Evolutionary conservation across 1,140 invertebrate genomes (phyloP).

Genomic region (Drosophila santomea): DNA sequence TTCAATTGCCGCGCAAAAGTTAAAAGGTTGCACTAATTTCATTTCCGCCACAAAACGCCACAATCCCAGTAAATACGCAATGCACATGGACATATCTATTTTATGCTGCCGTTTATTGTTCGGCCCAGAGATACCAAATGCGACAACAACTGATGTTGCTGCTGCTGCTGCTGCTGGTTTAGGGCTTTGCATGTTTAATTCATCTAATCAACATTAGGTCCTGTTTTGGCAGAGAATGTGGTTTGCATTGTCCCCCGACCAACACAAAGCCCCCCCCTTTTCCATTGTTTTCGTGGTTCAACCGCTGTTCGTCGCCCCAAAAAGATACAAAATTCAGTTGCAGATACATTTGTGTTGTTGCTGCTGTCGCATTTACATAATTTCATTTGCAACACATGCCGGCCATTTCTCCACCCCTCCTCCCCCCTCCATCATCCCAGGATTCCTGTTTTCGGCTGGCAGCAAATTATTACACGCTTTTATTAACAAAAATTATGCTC

Average conservation of each 20-base stretch:
- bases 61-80: slow-evolving; percentile 18
- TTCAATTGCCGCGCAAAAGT: slow-evolving; percentile 74
- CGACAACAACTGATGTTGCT: slow-evolving; percentile 39
- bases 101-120: slow-evolving; percentile 63
- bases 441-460: slow-evolving; percentile 3
- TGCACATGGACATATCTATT: slow-evolving; percentile 49
- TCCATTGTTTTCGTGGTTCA: slow-evolving; percentile 65
- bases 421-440: too few species aligned
- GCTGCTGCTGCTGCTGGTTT: slow-evolving; percentile 12
- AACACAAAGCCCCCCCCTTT: not conserved
- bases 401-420: not conserved
- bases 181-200: slow-evolving; percentile 73
- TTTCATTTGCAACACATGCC: slow-evolving; percentile 72
- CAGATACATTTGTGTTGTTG: slow-evolving; percentile 40
- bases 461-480: slow-evolving; percentile 75
- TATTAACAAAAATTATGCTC: slow-evolving; percentile 70
- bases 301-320: slow-evolving; percentile 22
- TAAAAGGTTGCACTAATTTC: slow-evolving; percentile 70
- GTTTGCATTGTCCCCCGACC: slow-evolving; percentile 28
- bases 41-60: slow-evolving; percentile 28
- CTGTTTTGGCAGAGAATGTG: slow-evolving; percentile 55
- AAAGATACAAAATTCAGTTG: slow-evolving; percentile 45
- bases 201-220: slow-evolving; percentile 80
- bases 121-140: slow-evolving; percentile 23
- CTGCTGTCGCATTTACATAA: slow-evolving; percentile 78